Percentiles rank a stretch among this genome's conserved stretches.
Conservation (phyloP, 2,888 invertebrate species). For the Germaria angustata region DNA sequence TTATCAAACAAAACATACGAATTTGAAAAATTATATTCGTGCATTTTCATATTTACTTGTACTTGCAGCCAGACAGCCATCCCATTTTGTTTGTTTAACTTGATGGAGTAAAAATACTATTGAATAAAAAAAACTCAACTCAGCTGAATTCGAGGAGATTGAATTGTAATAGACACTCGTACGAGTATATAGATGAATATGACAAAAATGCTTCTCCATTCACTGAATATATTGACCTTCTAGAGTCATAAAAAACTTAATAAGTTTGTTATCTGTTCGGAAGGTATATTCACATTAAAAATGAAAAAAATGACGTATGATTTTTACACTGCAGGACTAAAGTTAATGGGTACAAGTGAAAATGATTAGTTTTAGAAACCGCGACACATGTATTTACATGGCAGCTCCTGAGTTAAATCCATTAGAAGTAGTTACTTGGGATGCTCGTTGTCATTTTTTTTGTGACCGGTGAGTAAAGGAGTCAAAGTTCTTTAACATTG, state of each 20-base stretch:
- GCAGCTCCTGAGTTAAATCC: no score
- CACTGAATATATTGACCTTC: conserved; percentile 51
- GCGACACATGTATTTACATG: no score
- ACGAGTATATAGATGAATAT: conserved; percentile 18
- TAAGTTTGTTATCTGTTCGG: background rate
- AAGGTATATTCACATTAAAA: background rate
- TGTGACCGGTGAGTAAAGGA: no score
- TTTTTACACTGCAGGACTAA: background rate
- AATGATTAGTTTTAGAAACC: no score
- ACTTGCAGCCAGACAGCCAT: conserved; percentile 31
- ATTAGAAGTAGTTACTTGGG: no score
- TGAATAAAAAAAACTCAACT: background rate
- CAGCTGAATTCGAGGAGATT: background rate
- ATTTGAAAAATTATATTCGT: background rate
- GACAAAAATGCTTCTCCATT: conserved; percentile 29
- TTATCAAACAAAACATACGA: conserved; percentile 27
- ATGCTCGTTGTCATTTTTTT: no score
- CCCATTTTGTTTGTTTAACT: conserved; percentile 14
- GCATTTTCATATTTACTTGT: conserved; percentile 8
- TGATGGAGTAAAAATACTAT: conserved; percentile 5
- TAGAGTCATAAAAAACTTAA: conserved; percentile 18
- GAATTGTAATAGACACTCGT: background rate
- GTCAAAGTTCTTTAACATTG: no score
- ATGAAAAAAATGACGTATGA: background rate
- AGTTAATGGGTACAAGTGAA: background rate